A percentile compares a stretch with the other conserved stretches of the same genome.
These are phyloP conservation scores for Pardalotus punctatus DNA, from an alignment of 2,113 vertebrate species.

Conservation along the genomic window DNA sequence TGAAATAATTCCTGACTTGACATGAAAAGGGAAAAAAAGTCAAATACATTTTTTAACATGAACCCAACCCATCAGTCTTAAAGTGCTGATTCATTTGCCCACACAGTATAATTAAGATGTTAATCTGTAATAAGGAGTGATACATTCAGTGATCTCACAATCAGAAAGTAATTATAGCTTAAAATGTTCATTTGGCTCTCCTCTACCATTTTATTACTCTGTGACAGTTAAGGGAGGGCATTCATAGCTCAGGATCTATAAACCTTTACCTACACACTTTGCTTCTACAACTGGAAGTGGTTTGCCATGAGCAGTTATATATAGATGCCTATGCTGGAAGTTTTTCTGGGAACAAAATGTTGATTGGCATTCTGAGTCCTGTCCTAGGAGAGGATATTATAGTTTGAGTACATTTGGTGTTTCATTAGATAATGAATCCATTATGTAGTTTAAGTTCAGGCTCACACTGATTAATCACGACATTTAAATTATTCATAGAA, in stretches of 20 bases:
- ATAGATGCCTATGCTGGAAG: neutral
- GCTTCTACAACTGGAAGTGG: neutral
- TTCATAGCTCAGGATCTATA: neutral
- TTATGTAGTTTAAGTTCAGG: constrained; percentile 40
- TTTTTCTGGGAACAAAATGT: neutral
- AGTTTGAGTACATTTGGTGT: neutral
- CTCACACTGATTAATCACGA: constrained; percentile 29
- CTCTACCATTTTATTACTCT: constrained; percentile 1
- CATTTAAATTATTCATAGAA: constrained; percentile 50
- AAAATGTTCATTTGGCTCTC: neutral
- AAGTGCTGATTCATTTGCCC: constrained; percentile 38
- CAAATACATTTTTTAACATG: constrained; percentile 12
- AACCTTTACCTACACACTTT: neutral
- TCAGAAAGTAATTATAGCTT: constrained; percentile 36
- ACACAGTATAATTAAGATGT: constrained; percentile 50
- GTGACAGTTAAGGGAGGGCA: neutral
- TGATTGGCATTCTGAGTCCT: neutral
- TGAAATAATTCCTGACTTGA: constrained; percentile 33
- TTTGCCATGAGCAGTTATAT: neutral
- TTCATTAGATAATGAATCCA: constrained; percentile 44
- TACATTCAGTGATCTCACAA: constrained; percentile 6
- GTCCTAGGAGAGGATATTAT: neutral
- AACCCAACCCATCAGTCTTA: constrained; percentile 9
- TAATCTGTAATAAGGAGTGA: constrained; percentile 45
- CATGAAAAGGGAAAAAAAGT: neutral